Conservation (phyloP, 2,113 vertebrate genomes). For the Nymphicus hollandicus region DNA sequence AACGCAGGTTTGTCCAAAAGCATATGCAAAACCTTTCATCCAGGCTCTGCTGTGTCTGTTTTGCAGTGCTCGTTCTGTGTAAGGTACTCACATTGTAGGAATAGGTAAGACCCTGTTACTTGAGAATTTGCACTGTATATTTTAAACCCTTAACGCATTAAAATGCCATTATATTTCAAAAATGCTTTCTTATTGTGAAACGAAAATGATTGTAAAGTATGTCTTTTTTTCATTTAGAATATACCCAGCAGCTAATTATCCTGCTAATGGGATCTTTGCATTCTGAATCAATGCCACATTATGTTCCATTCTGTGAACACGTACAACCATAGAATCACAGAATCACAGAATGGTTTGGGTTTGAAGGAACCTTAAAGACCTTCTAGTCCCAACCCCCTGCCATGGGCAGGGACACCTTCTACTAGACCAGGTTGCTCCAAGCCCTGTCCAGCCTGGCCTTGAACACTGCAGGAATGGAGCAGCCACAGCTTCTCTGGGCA, state of each 20-base stretch:
- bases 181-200: background rate
- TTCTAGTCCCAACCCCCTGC: too few relatives aligned
- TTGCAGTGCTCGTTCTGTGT: background rate
- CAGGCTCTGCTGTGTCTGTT: background rate
- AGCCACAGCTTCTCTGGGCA: too few relatives aligned
- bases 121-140: background rate
- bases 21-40: fast-evolving
- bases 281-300: background rate
- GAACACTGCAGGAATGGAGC: too few relatives aligned
- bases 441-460: too few relatives aligned
- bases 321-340: background rate
- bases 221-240: background rate
- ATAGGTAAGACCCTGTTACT: background rate
- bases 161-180: background rate
- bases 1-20: background rate
- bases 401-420: too few relatives aligned
- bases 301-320: background rate
- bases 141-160: background rate
- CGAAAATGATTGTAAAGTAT: fast-evolving
- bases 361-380: too few relatives aligned
- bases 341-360: too few relatives aligned
- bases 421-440: too few relatives aligned
- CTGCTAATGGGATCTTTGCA: background rate
- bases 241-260: background rate
- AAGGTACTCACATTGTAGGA: background rate